These are phyloP conservation scores for Steromphala cineraria DNA, from an alignment of 2,888 invertebrate species.

Conservation along the genomic window DNA sequence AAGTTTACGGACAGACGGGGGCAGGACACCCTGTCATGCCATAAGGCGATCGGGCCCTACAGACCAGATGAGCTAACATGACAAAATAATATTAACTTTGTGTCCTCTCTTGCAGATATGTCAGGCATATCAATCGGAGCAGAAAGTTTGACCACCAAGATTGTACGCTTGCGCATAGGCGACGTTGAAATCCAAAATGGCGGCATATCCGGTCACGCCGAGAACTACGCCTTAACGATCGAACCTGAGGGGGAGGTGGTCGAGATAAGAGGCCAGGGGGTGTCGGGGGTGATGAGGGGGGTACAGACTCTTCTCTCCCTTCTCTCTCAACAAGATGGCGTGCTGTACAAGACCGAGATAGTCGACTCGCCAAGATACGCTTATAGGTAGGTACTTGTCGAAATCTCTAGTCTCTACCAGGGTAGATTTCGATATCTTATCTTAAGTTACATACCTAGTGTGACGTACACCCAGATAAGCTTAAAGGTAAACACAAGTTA, in stretches of 20 bases:
- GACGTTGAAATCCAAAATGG: not conserved
- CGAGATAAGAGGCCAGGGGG: conserved; percentile 36
- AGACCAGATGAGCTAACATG: too few species aligned
- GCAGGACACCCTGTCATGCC: too few species aligned
- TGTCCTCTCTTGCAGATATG: not conserved
- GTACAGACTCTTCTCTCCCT: conserved; percentile 31
- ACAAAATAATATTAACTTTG: too few species aligned
- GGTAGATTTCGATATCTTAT: too few species aligned
- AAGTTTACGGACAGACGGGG: too few species aligned
- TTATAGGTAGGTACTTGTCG: too few species aligned
- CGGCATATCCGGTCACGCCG: not conserved
- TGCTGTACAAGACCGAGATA: conserved; percentile 32
- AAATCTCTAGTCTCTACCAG: too few species aligned
- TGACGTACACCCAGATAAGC: too few species aligned
- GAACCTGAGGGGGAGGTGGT: conserved; percentile 22
- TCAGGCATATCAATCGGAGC: not conserved
- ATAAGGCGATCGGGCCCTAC: too few species aligned
- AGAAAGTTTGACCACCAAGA: not conserved
- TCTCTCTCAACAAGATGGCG: conserved; percentile 19
- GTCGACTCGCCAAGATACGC: too few species aligned
- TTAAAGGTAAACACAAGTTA: too few species aligned
- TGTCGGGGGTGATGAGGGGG: conserved; percentile 38
- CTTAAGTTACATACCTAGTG: too few species aligned
- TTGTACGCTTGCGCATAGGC: not conserved
- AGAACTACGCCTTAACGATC: conserved; percentile 32